Conservation (phyloP, 2,888 invertebrate genomes). For the Phorcus lineatus region DNA sequence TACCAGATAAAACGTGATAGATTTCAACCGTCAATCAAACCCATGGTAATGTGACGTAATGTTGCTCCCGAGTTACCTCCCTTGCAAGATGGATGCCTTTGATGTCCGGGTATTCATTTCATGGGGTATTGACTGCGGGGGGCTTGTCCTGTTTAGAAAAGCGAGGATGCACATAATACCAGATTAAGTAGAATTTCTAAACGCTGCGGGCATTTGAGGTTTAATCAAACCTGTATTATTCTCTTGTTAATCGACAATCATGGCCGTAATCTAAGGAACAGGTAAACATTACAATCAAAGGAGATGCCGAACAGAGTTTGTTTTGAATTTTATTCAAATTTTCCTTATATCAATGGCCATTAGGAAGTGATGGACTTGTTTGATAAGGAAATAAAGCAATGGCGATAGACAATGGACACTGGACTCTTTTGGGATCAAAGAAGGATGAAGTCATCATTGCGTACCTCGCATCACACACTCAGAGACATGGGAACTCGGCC, state of each 20-base stretch:
- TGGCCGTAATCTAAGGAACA: background rate
- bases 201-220: background rate
- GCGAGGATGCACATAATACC: background rate
- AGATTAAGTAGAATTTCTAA: background rate
- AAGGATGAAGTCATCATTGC: no score
- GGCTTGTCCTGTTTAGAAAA: background rate
- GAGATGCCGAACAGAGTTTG: background rate
- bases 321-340: no score
- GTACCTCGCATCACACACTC: no score
- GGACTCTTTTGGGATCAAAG: no score
- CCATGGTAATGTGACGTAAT: background rate
- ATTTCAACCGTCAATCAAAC: background rate
- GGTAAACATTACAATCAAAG: background rate
- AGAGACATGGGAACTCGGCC: no score
- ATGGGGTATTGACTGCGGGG: background rate
- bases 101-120: background rate
- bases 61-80: background rate
- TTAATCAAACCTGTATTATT: background rate
- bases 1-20: constrained; percentile 4
- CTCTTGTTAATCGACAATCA: background rate
- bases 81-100: background rate
- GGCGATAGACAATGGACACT: no score
- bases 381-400: no score
- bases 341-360: no score
- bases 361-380: no score